These are phyloP conservation scores for Coronaproctus castanopsis DNA, from an alignment of 2,888 invertebrate genomes.

Conservation along the genomic window DNA sequence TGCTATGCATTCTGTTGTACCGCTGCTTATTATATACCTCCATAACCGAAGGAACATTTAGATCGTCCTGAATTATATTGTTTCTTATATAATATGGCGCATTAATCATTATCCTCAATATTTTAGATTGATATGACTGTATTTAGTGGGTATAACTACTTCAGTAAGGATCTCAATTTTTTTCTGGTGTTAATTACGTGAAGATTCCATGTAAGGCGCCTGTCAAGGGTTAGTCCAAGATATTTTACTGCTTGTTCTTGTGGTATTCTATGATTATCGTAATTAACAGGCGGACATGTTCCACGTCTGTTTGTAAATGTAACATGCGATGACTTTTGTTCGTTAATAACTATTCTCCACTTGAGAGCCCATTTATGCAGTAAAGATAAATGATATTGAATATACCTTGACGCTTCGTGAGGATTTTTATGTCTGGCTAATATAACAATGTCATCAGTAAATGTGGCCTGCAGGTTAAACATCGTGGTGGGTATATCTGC, in stretches of 20 bases:
- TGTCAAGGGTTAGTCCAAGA: background rate
- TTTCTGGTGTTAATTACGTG: background rate
- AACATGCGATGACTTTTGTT: background rate
- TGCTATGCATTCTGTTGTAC: too few species aligned
- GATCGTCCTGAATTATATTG: too few species aligned
- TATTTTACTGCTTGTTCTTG: background rate
- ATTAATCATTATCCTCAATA: too few species aligned
- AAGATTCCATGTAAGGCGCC: background rate
- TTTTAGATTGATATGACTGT: too few species aligned
- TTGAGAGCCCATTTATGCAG: background rate
- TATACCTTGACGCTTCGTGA: background rate
- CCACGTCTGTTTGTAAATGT: background rate
- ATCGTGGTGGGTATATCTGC: background rate
- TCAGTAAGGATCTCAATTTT: background rate
- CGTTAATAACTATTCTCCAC: background rate
- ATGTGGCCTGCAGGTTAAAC: background rate
- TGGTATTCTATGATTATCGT: background rate
- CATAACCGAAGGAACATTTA: too few species aligned
- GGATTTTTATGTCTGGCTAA: background rate
- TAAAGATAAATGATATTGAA: background rate
- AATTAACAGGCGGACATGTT: background rate
- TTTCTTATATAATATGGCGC: too few species aligned
- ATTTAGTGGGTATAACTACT: background rate
- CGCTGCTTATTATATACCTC: too few species aligned
- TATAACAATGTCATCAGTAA: background rate